Evolutionary conservation across 2,888 invertebrate genomes (phyloP).

Genomic region (Branchipolynoe longqiensis): DNA sequence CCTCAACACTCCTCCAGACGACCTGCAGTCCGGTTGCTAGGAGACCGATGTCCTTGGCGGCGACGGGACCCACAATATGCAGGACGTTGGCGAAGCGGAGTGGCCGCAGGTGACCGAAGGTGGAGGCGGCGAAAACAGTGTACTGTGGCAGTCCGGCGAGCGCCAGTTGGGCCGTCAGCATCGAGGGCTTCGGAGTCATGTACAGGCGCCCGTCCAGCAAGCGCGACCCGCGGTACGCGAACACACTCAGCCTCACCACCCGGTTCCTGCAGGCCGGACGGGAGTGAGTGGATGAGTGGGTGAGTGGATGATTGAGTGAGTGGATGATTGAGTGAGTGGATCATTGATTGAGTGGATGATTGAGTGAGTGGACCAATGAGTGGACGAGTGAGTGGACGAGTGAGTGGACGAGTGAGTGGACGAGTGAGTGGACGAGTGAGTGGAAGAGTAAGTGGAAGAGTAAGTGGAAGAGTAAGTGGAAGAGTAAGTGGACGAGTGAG

Average conservation of each 20-base stretch:
- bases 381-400: too few relatives aligned
- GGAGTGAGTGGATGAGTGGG: too few relatives aligned
- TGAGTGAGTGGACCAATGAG: too few relatives aligned
- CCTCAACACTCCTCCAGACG: neutral
- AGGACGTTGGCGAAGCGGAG: conserved; percentile 7
- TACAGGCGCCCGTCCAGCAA: conserved; percentile 20
- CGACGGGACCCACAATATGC: neutral
- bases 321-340: too few relatives aligned
- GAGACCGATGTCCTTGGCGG: neutral
- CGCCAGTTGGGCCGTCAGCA: neutral
- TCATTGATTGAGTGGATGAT: too few relatives aligned
- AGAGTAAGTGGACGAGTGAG: too few relatives aligned
- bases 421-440: too few relatives aligned
- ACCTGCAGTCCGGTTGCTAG: neutral
- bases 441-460: too few relatives aligned
- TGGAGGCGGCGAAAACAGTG: neutral
- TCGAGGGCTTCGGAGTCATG: neutral
- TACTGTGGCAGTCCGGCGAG: neutral
- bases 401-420: too few relatives aligned
- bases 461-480: too few relatives aligned
- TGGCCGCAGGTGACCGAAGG: neutral
- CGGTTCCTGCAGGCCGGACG: neutral
- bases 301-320: too few relatives aligned
- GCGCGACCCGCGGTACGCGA: conserved; percentile 28
- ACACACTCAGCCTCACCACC: neutral